A percentile compares a stretch with the other conserved stretches of the same genome.
Evolutionary conservation across 2,113 vertebrate species (phyloP).

Genomic region (Lepisosteus oculatus): DNA sequence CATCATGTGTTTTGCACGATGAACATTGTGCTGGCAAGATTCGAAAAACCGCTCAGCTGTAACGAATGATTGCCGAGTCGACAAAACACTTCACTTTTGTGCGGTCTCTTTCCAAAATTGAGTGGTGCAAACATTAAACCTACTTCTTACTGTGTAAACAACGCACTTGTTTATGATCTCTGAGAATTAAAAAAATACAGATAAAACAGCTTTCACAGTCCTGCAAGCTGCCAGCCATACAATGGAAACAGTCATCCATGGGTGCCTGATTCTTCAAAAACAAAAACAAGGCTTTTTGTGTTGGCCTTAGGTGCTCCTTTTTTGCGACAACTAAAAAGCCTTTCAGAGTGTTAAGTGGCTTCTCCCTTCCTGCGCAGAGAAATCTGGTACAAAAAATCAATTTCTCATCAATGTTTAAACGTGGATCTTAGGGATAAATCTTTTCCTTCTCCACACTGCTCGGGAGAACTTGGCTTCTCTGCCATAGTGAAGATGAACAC

Average conservation of each 20-base stretch:
- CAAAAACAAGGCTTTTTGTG: slow-evolving; percentile 40
- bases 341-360: slow-evolving; percentile 19
- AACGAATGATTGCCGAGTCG: slow-evolving; percentile 23
- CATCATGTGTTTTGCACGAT: slow-evolving; percentile 35
- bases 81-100: slow-evolving; percentile 37
- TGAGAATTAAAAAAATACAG: neutral
- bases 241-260: neutral
- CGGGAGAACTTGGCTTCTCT: slow-evolving; percentile 24
- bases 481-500: slow-evolving; percentile 24
- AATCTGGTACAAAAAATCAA: slow-evolving; percentile 35
- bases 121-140: neutral
- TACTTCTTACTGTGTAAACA: neutral
- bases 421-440: slow-evolving; percentile 22
- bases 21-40: slow-evolving; percentile 34
- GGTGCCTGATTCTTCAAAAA: neutral
- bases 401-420: slow-evolving; percentile 42
- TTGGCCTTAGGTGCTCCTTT: slow-evolving; percentile 57
- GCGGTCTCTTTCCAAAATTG: slow-evolving; percentile 23
- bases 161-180: neutral
- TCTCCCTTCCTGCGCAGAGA: slow-evolving; percentile 22
- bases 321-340: slow-evolving; percentile 41
- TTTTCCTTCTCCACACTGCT: slow-evolving; percentile 14
- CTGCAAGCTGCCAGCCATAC: slow-evolving; percentile 19
- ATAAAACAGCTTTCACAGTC: slow-evolving; percentile 16
- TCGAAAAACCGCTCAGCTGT: slow-evolving; percentile 27